Conservation (phyloP, 2,888 invertebrate genomes). For the Pemphredon lugubris region DNA sequence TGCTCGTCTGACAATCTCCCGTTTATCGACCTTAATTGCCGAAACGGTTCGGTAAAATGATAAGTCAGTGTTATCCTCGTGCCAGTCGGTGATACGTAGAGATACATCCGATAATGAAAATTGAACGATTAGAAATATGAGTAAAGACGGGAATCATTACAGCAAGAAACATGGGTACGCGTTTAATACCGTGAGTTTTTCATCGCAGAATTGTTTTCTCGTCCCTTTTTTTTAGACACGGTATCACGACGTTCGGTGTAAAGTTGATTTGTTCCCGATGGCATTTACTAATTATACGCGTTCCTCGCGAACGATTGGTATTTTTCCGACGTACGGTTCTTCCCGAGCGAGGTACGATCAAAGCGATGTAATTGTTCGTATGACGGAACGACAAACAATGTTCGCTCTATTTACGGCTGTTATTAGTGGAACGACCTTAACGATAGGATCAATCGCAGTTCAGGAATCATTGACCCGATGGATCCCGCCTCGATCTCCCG, state of each 20-base stretch:
- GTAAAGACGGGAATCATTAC: conserved; percentile 13
- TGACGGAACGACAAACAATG: not conserved
- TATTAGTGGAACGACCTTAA: not conserved
- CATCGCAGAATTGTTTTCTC: too few relatives aligned
- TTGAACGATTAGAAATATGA: not conserved
- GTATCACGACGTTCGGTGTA: too few relatives aligned
- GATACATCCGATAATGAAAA: not conserved
- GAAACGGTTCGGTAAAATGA: not conserved
- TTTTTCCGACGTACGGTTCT: too few relatives aligned
- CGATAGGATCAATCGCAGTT: not conserved
- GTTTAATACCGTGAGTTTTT: conserved; percentile 44
- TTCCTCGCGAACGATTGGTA: too few relatives aligned
- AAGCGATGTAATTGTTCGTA: too few relatives aligned
- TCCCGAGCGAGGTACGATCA: too few relatives aligned
- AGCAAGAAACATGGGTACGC: conserved; percentile 33
- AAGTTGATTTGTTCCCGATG: too few relatives aligned
- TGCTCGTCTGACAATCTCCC: not conserved
- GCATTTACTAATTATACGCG: too few relatives aligned
- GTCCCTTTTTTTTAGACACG: too few relatives aligned
- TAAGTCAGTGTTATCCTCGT: not conserved
- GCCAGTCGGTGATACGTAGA: not conserved
- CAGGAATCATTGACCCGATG: conserved; percentile 24
- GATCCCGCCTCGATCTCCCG: conserved; percentile 6
- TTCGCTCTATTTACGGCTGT: not conserved
- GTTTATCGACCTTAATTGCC: not conserved